Conservation (phyloP, 2,888 invertebrate species). For the Spodoptera picta region DNA sequence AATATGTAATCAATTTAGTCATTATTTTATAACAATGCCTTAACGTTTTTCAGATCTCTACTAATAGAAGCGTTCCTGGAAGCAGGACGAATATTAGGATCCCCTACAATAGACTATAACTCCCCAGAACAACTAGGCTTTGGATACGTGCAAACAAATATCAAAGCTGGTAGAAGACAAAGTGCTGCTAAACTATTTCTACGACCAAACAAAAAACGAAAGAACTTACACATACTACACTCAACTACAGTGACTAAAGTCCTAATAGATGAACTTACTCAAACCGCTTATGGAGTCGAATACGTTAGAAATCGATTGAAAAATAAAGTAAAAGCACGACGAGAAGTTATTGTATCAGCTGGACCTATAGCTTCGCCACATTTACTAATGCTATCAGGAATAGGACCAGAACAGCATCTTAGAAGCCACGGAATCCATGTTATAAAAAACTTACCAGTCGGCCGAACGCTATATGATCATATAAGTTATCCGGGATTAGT, state of each 20-base stretch:
- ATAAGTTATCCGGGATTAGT: slow-evolving; percentile 90
- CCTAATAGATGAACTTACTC: slow-evolving; percentile 83
- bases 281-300: slow-evolving; percentile 87
- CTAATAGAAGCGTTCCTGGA: slow-evolving; percentile 90
- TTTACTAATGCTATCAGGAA: slow-evolving; percentile 93
- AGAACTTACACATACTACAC: slow-evolving; percentile 89
- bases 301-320: slow-evolving; percentile 80
- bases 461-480: slow-evolving; percentile 90
- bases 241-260: slow-evolving; percentile 87
- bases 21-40: background rate
- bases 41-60: slow-evolving; percentile 70
- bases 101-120: slow-evolving; percentile 91
- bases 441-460: slow-evolving; percentile 89
- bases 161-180: slow-evolving; percentile 87
- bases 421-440: slow-evolving; percentile 85
- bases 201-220: slow-evolving; percentile 82
- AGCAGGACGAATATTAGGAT: slow-evolving; percentile 90
- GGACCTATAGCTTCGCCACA: slow-evolving; percentile 95
- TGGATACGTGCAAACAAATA: slow-evolving; percentile 89
- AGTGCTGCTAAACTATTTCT: slow-evolving; percentile 90
- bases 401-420: slow-evolving; percentile 90
- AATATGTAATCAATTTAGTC: too few species aligned
- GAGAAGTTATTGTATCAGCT: slow-evolving; percentile 92
- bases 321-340: slow-evolving; percentile 85
- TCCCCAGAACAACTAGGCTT: slow-evolving; percentile 88